Evolutionary conservation across 2,888 invertebrate genomes (phyloP).

Genomic region (Cosmorhoe ocellata): DNA sequence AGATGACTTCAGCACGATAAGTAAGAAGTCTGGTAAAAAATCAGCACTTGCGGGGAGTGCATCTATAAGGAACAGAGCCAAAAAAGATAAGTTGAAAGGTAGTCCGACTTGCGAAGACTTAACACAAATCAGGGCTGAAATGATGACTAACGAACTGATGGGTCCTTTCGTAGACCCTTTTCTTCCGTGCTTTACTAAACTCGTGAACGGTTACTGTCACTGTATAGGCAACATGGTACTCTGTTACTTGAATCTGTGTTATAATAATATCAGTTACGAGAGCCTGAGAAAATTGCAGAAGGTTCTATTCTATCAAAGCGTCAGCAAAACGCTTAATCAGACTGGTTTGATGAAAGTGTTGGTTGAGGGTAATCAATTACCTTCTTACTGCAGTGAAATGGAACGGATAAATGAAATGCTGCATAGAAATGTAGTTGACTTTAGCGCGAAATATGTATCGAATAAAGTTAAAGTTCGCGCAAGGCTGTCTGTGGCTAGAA

Average conservation of each 20-base stretch:
- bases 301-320: slow-evolving; percentile 48
- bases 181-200: slow-evolving; percentile 25
- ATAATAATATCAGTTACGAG: slow-evolving; percentile 50
- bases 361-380: slow-evolving; percentile 57
- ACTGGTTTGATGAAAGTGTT: slow-evolving; percentile 50
- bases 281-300: slow-evolving; percentile 44
- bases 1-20: slow-evolving; percentile 30
- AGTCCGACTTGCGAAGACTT: slow-evolving; percentile 26
- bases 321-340: slow-evolving; percentile 29
- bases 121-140: slow-evolving; percentile 38
- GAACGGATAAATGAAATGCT: slow-evolving; percentile 38
- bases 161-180: slow-evolving; percentile 51
- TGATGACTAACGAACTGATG: slow-evolving; percentile 38
- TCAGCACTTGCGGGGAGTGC: slow-evolving; percentile 12
- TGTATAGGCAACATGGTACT: slow-evolving; percentile 54
- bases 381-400: slow-evolving; percentile 42
- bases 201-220: slow-evolving; percentile 35
- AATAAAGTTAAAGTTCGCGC: slow-evolving; percentile 27
- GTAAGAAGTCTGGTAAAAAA: slow-evolving; percentile 33
- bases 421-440: slow-evolving; percentile 23
- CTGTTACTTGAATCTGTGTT: slow-evolving; percentile 57
- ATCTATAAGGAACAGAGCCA: slow-evolving; percentile 6
- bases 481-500: too few species aligned
- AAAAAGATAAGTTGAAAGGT: slow-evolving; percentile 24
- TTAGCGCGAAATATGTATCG: slow-evolving; percentile 7